Evolutionary conservation across 1,140 invertebrate species (phyloP), one percentile per base, ranked within the genome.

Genomic region (Drosophila nebulosa): DNA sequence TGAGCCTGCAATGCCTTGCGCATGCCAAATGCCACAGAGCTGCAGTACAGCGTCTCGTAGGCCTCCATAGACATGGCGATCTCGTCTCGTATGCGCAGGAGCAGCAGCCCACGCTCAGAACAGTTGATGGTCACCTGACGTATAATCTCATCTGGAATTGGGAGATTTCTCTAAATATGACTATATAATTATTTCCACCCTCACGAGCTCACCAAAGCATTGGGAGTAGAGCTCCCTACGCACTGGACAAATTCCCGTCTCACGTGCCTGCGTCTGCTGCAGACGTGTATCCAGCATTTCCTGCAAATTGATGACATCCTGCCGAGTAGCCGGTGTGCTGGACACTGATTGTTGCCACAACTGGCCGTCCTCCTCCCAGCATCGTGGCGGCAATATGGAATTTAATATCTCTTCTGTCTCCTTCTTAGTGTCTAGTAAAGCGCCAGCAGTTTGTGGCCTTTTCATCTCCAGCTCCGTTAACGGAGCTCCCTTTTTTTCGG

Each of bases 101-200:
- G 92, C 1, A 99, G 92, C 5, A 99, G 92, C n/a, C 99, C 99
- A 73, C 98, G 94, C 93, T 99, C 98, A 0, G 97, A 96, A 91
- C 99, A 99, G 91, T 99, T 99, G 9, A 99, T 97, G 2, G 98
- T 99, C 9, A 99, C 97, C 94, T 99, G 96, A 22, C 97, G 93
- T 81, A 98, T 98, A 30, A 98, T 92, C 92, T 98, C 97, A 93
- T 98, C 97, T 97, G 66, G 2, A 65, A n/a, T 3, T 6, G 4
- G 18, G 24, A n/a, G 1, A 9, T 3, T 1, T 6, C 18, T 10
- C 36, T 30, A 14, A 2, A 9, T 0, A 42, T 4, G 4, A 9
- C 1, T 6, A 12, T 12, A 3, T 4, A 32, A 52, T 6, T 7
- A 26, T 46, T 16, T 0, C 7, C 1, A 3, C 4, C 4, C 0